Conservation (phyloP, 2,797 vertebrate genomes). For the Apogon hyalosoma region DNA sequence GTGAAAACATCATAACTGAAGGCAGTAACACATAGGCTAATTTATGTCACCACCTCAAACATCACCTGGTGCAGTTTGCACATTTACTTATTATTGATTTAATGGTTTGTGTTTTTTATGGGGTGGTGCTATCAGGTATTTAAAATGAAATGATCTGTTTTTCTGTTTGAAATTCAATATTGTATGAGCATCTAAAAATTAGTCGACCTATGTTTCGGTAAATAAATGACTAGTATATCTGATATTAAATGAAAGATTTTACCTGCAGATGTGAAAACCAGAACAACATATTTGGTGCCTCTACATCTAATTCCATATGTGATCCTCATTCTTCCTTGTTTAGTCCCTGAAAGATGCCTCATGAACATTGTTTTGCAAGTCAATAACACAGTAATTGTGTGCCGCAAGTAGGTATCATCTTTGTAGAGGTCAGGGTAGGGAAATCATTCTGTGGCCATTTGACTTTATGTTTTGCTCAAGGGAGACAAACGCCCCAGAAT, state of each 20-base stretch:
- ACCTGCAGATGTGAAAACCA: constrained; percentile 4
- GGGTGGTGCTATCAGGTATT: too few species aligned
- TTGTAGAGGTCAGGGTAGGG: constrained; percentile 68
- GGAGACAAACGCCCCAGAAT: constrained; percentile 62
- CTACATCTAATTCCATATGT: constrained; percentile 48
- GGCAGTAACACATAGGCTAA: too few species aligned
- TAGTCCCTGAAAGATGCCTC: constrained; percentile 33
- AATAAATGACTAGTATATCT: too few species aligned
- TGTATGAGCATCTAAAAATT: too few species aligned
- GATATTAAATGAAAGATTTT: constrained; percentile 7
- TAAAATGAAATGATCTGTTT: too few species aligned
- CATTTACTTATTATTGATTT: too few species aligned
- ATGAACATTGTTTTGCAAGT: constrained; percentile 75
- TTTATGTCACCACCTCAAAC: too few species aligned
- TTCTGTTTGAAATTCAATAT: too few species aligned
- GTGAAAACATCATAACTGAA: too few species aligned
- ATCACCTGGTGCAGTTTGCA: too few species aligned
- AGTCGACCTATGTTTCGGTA: too few species aligned
- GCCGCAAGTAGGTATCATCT: constrained; percentile 63
- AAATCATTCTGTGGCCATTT: constrained; percentile 73
- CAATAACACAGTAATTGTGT: constrained; percentile 77
- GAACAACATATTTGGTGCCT: constrained; percentile 18
- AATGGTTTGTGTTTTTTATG: too few species aligned
- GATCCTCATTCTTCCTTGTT: constrained; percentile 44
- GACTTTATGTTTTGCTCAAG: constrained; percentile 72